Evolutionary conservation across 2,797 vertebrate genomes (phyloP), one percentile per base, ranked within the genome.

Genomic region (Sarcophilus harrisii): DNA sequence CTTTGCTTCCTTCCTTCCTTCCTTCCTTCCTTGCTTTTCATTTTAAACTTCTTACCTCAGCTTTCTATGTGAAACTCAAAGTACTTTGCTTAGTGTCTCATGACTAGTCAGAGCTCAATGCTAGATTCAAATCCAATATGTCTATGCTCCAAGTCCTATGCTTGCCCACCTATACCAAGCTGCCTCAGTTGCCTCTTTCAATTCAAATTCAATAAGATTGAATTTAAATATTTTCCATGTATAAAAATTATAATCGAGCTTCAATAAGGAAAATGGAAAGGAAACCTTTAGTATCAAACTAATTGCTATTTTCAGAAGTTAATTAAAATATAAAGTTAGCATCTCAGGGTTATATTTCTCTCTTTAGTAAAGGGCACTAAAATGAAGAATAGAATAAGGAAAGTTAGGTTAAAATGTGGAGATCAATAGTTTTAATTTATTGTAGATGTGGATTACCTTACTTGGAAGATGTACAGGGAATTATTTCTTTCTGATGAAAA

Each of bases 341-440:
- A 95, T 96, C 8, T 91, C 28, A 94, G 91, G 90, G 58, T 94
- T 49, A 60, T 2, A 90, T 11, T 14, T 96, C 96, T 96, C 96
- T 52, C 49, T 66, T 45, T 81, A 45, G 60, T 30, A 92, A 92
- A 94, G 92, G 24, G 30, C 95, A 90, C 18, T 8, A 95, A 93
- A 95, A 92, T 52, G 92, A 95, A 96, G 52, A 57, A 57, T 24
- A 93, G 90, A n/a, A 90, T 8, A 28, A 91, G 28, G 21, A n/a
- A 4, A 95, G 92, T 96, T 96, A 95, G 16, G 93, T 93, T 94
- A 30, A 94, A 96, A 93, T 8, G 66, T 93, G 60, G 28, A 90
- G 94, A 90, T 11, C 60, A n/a, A 94, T 95, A 13, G 1, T 38
- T 93, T 94, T 6, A 92, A 94, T 96, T 96, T 90, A 28, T 45